Conservation (phyloP, 2,797 vertebrate species). For the Siniperca undulata region DNA sequence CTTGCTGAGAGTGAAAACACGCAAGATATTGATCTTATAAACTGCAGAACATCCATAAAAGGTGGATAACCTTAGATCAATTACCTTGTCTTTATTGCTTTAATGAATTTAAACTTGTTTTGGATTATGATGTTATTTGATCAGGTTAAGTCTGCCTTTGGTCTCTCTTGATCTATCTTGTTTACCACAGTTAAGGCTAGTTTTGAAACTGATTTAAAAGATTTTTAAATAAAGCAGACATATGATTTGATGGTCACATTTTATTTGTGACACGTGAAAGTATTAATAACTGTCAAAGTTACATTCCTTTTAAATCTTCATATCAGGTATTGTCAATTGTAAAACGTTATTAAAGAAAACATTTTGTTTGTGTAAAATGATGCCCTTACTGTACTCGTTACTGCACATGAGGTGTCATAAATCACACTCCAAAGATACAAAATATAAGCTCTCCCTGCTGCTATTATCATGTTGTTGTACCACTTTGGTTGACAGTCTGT, state of each 20-base stretch:
- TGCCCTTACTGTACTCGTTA: background rate
- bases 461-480: conserved; percentile 1
- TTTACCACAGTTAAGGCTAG: too few relatives aligned
- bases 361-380: background rate
- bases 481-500: conserved; percentile 23
- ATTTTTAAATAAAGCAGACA: too few relatives aligned
- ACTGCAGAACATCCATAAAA: background rate
- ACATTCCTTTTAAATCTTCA: background rate
- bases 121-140: background rate
- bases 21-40: background rate
- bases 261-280: background rate
- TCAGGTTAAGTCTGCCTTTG: too few relatives aligned
- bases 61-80: background rate
- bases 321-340: background rate
- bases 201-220: too few relatives aligned
- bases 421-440: background rate
- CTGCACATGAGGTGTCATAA: background rate
- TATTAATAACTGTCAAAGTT: too few relatives aligned
- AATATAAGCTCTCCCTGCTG: conserved; percentile 1
- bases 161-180: too few relatives aligned
- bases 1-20: background rate
- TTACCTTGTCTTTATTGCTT: background rate
- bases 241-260: background rate
- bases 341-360: background rate
- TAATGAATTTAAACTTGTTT: background rate